Percentiles rank a stretch among this genome's conserved stretches.
Evolutionary conservation across 2,797 vertebrate species (phyloP).

Genomic region (Poeciliopsis paucimaculata): DNA sequence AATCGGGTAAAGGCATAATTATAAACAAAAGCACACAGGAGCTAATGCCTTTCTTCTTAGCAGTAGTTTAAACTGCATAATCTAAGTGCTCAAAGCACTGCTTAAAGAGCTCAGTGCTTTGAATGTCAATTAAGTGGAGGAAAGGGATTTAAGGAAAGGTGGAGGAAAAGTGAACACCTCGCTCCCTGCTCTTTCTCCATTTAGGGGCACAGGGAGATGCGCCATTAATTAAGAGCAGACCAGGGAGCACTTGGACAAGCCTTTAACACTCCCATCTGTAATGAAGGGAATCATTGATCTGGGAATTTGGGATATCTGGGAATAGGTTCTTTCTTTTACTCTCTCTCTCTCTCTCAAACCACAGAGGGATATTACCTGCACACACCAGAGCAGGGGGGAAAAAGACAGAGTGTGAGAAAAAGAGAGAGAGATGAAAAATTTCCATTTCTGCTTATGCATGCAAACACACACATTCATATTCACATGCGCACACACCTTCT

Average conservation of each 20-base stretch:
- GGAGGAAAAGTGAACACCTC: constrained; percentile 45
- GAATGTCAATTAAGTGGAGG: constrained; percentile 52
- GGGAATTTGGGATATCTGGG: constrained; percentile 80
- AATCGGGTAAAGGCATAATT: not conserved
- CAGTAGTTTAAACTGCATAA: constrained; percentile 34
- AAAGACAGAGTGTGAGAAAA: constrained; percentile 27
- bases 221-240: constrained; percentile 78
- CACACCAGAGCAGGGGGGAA: constrained; percentile 21
- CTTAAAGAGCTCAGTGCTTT: constrained; percentile 36
- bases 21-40: constrained; percentile 3
- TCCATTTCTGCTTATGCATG: constrained; percentile 79
- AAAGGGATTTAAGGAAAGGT: constrained; percentile 44
- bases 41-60: constrained; percentile 33
- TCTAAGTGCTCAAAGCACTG: constrained; percentile 56
- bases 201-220: constrained; percentile 63
- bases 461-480: constrained; percentile 66
- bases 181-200: constrained; percentile 49
- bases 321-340: constrained; percentile 56
- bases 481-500: constrained; percentile 45
- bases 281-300: constrained; percentile 85
- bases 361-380: constrained; percentile 76
- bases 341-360: constrained; percentile 37
- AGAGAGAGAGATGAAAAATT: constrained; percentile 60
- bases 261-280: constrained; percentile 73
- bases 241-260: constrained; percentile 80